Percentiles rank a stretch among this genome's conserved stretches.
phyloP scores from a whole-genome alignment of 2,888 invertebrate species.

The Eristalis intricaria region DNA sequence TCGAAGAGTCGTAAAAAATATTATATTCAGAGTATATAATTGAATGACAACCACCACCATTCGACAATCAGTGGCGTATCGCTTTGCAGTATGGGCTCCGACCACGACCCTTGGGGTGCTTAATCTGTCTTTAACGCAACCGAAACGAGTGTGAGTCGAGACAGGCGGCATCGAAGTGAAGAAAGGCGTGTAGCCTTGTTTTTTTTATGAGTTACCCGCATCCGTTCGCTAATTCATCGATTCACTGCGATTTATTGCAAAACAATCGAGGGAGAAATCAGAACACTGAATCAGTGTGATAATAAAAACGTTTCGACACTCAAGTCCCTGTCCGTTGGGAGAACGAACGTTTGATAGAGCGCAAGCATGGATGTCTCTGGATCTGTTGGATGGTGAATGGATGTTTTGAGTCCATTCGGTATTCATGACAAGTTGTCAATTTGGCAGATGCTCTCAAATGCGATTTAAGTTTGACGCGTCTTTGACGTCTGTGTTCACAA shows the following conservation, averaged over 20 bases:
- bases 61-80: conserved; percentile 24
- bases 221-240: conserved; percentile 53
- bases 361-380: neutral
- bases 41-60: conserved; percentile 56
- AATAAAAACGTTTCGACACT: conserved; percentile 59
- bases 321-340: conserved; percentile 6
- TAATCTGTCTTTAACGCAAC: conserved; percentile 26
- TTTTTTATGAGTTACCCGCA: conserved; percentile 38
- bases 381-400: neutral
- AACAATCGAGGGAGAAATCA: conserved; percentile 59
- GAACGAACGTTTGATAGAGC: conserved; percentile 11
- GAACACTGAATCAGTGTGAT: conserved; percentile 52
- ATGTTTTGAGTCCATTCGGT: conserved; percentile 10
- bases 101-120: conserved; percentile 28
- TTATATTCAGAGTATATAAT: conserved; percentile 38
- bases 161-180: neutral
- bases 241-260: conserved; percentile 57
- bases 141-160: neutral
- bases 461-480: conserved; percentile 25
- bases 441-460: neutral
- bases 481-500: conserved; percentile 7
- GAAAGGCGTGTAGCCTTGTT: conserved; percentile 22
- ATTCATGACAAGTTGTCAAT: conserved; percentile 35
- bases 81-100: neutral
- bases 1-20: conserved; percentile 51